Evolutionary conservation across 2,888 invertebrate genomes (phyloP).

Genomic region (Zhengitettix transpicula): DNA sequence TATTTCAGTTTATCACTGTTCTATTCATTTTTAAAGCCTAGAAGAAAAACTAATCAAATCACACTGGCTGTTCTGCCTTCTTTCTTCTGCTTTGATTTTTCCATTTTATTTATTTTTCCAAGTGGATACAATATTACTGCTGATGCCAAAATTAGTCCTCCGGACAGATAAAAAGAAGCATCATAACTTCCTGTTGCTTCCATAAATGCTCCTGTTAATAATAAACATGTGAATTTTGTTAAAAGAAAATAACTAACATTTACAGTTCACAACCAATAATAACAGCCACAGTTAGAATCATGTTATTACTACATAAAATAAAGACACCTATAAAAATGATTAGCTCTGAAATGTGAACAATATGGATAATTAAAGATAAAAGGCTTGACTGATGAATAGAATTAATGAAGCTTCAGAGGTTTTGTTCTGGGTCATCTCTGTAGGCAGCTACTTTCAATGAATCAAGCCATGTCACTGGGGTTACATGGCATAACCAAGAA

Average conservation of each 20-base stretch:
- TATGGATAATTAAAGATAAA: no score
- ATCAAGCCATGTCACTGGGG: no score
- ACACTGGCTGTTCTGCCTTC: not conserved
- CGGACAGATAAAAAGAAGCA: conserved; percentile 70
- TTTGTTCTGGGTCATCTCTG: no score
- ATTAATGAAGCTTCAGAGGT: not conserved
- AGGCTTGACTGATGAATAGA: no score
- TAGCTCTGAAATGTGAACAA: no score
- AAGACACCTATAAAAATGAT: not conserved
- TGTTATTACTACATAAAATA: not conserved
- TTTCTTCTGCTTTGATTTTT: conserved; percentile 23
- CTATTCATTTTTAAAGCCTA: no score
- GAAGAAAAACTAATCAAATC: no score
- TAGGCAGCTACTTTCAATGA: no score
- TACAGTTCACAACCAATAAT: no score
- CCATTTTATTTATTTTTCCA: conserved; percentile 61
- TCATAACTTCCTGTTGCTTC: conserved; percentile 59
- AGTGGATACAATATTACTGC: conserved; percentile 79
- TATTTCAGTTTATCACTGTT: no score
- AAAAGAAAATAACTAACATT: no score
- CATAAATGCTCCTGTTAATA: conserved; percentile 48
- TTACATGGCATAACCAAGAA: no score
- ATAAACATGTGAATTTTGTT: not conserved
- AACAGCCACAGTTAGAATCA: not conserved
- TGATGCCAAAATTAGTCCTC: conserved; percentile 62